Base-by-base conservation (phyloP, 2,113 vertebrate species). In the Rhabdornis inornatus region DNA sequence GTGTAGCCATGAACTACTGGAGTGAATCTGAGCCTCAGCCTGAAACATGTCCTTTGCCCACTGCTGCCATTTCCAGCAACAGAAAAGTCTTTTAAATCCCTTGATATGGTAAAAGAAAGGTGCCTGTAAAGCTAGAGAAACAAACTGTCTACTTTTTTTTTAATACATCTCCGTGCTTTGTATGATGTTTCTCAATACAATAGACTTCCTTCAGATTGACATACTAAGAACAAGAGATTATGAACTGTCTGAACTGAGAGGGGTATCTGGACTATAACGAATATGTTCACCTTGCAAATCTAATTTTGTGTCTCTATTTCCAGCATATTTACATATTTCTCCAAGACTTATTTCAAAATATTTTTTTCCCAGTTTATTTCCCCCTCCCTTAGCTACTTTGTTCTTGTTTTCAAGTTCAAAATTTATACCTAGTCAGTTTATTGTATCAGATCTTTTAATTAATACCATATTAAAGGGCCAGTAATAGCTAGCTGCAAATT, bases 401-500 rank as follows among this genome's bases (percentile, higher is more conserved):
- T 3, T 22, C 6, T 78, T 33, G 57, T 83, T 78, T 91, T 59
- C 44, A 74, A 77, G 64, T 81, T 90, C 66, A 91, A 42, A 66
- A 82, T 81, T 40, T 61, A 63, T 71, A 69, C 9, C 31, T 76
- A 23, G 35, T 30, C 24, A 47, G 33, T 77, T 81, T 93, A 39
- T 83, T 89, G 42, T 78, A 83, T 25, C 39, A 80, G 68, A 52
- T 86, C 9, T 87, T 84, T 77, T 85, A 71, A 74, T 85, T 78
- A 81, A 77, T 87, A 72, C 30, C 31, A 59, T 57, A 74, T 71
- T 75, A 92, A 83, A 61, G 61, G 15, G 21, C 50, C 65, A 35
- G 21, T 84, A 94, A 90, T 83, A 85, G 15, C 37, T 94, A 87
- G n/a, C 39, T 89, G 86, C 65, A 86, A 61, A 50, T 91, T 96